Conservation (phyloP, 2,797 vertebrate species). For the Prionace glauca region DNA sequence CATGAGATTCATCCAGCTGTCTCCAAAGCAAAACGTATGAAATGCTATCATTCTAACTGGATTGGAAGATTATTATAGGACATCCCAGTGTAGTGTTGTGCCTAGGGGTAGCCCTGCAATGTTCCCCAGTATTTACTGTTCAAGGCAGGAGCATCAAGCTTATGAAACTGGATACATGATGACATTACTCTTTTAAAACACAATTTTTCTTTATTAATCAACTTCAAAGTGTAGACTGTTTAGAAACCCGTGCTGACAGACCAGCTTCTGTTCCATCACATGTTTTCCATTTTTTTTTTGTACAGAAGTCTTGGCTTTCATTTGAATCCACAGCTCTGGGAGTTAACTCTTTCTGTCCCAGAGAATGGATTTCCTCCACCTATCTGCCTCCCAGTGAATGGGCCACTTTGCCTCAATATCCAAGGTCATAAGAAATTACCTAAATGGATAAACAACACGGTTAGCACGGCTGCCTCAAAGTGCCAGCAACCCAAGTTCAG, state of each 20-base stretch:
- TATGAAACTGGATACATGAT: background rate
- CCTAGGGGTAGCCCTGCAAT: background rate
- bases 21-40: background rate
- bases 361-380: background rate
- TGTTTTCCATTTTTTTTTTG: background rate
- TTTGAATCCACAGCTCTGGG: background rate
- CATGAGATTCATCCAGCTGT: background rate
- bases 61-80: background rate
- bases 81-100: no score
- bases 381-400: background rate
- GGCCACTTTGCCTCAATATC: background rate
- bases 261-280: background rate
- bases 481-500: no score
- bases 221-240: background rate
- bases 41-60: background rate
- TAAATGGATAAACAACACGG: background rate
- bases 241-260: background rate
- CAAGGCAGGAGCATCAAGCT: background rate
- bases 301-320: no score
- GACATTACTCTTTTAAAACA: background rate
- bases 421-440: background rate
- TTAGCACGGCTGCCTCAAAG: background rate
- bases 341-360: constrained; percentile 4
- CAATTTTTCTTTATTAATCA: background rate
- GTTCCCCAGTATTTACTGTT: background rate